Percentiles rank a stretch among this genome's conserved stretches.
Conservation (phyloP, 2,797 vertebrate genomes). For the Geranospiza caerulescens region DNA sequence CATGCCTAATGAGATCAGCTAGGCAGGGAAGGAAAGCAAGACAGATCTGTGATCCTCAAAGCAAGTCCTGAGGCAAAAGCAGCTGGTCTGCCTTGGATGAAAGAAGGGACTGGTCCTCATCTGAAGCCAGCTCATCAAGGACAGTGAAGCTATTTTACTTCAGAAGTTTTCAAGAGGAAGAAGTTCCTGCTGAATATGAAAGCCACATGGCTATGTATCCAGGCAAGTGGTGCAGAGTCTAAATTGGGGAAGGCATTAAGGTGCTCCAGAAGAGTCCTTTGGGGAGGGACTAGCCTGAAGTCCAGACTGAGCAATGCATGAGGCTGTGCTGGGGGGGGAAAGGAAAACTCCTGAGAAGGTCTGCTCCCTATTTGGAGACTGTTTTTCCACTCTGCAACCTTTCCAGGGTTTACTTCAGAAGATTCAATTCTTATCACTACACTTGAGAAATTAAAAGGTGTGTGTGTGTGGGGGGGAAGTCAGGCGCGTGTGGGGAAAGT, state of each 20-base stretch:
- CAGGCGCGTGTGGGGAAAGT: not conserved
- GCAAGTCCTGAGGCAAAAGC: not conserved
- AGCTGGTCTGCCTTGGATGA: not conserved
- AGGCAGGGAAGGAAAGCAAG: not conserved
- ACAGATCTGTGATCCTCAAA: not conserved
- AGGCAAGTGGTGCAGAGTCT: not conserved
- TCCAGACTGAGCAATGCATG: not conserved
- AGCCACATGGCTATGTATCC: rapidly evolving
- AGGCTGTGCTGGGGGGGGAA: not conserved
- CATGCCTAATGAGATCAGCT: not conserved
- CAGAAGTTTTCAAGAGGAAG: not conserved
- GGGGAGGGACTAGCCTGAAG: not conserved
- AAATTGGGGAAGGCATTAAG: not conserved
- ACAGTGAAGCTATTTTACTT: not conserved
- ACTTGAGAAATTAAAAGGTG: not conserved
- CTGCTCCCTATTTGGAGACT: not conserved
- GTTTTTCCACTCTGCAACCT: not conserved
- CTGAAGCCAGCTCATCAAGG: not conserved
- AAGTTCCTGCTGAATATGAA: not conserved
- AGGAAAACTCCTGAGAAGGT: not conserved
- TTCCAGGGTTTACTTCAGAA: not conserved
- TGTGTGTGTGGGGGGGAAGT: not conserved
- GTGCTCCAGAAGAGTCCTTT: not conserved
- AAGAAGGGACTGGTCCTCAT: not conserved
- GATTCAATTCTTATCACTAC: not conserved